Conservation (phyloP, 1,140 invertebrate genomes). For the Cataglyphis hispanica region DNA sequence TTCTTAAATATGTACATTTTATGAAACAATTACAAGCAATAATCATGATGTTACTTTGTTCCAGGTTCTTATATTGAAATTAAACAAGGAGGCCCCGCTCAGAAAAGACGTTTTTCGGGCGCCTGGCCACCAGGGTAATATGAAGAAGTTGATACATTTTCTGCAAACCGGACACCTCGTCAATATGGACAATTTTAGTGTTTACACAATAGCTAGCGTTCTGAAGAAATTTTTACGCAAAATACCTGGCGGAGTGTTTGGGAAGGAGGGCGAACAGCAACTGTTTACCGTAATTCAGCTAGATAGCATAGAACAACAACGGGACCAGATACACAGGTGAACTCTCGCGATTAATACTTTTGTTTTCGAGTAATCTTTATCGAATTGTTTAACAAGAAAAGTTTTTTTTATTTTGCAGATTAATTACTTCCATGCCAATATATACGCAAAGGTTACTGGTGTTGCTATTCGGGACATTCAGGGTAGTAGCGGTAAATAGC, state of each 20-base stretch:
- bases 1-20: neutral
- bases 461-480: constrained; percentile 98
- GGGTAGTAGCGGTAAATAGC: constrained; percentile 97
- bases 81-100: constrained; percentile 97
- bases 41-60: neutral
- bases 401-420: constrained; percentile 89
- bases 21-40: neutral
- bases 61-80: constrained; percentile 95
- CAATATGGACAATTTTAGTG: constrained; percentile 99
- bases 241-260: constrained; percentile 98
- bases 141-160: constrained; percentile 98
- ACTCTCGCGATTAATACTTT: neutral
- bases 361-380: neutral
- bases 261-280: constrained; percentile 95
- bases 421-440: constrained; percentile 94
- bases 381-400: neutral
- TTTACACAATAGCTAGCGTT: constrained; percentile 99
- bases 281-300: constrained; percentile 96
- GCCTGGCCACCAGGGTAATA: constrained; percentile 97
- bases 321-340: constrained; percentile 96
- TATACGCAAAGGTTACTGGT: constrained; percentile 97
- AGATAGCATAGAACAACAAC: constrained; percentile 92
- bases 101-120: constrained; percentile 97
- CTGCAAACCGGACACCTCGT: constrained; percentile 97
- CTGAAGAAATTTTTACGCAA: constrained; percentile 99